These are phyloP conservation scores for Busseola fusca DNA, from an alignment of 2,888 invertebrate species.

Conservation along the genomic window DNA sequence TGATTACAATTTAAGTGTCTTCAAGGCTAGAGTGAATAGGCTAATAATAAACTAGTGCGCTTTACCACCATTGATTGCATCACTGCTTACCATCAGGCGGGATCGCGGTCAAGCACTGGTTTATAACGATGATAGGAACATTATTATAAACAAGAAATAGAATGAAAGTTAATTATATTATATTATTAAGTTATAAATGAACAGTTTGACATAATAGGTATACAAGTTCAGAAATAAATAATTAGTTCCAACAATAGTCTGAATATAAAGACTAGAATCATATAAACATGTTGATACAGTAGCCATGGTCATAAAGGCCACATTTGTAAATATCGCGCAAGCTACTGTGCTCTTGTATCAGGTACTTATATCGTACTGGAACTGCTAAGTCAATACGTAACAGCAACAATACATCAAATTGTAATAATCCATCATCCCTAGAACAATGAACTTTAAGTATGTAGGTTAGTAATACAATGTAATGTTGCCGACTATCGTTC, in stretches of 20 bases:
- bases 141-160: conserved; percentile 23
- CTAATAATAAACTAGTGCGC: too few species aligned
- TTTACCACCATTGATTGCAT: too few species aligned
- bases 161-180: conserved; percentile 20
- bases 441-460: not conserved
- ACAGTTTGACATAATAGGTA: conserved; percentile 7
- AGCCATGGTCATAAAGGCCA: not conserved
- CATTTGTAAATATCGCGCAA: conserved; percentile 1
- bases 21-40: too few species aligned
- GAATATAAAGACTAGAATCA: not conserved
- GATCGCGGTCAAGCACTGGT: too few species aligned
- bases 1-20: too few species aligned
- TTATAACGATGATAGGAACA: not conserved
- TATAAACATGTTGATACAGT: not conserved
- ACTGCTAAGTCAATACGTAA: not conserved
- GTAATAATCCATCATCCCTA: not conserved
- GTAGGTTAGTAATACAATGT: not conserved
- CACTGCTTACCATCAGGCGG: too few species aligned
- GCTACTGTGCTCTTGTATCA: not conserved
- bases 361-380: not conserved
- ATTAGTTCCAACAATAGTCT: not conserved
- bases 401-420: not conserved
- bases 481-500: not conserved
- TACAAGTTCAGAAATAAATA: not conserved
- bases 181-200: too few species aligned